Conservation (phyloP, 2,888 invertebrate genomes). For the Stenurella melanura region DNA sequence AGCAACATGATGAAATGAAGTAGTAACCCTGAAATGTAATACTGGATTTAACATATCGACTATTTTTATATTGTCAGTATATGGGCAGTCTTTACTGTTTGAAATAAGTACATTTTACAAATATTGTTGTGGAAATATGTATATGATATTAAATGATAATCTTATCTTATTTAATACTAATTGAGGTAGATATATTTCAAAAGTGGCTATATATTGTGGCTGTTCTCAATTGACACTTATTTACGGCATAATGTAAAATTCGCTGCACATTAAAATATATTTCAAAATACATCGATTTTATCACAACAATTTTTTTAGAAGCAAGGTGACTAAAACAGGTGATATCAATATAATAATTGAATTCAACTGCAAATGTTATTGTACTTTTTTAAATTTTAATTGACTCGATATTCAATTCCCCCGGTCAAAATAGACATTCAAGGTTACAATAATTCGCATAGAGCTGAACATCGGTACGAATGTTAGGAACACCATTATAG, state of each 20-base stretch:
- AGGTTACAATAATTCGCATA: too few species aligned
- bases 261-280: background rate
- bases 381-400: background rate
- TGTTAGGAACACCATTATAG: too few species aligned
- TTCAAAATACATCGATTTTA: background rate
- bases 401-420: background rate
- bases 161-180: background rate
- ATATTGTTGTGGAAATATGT: background rate
- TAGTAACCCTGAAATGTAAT: too few species aligned
- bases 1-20: too few species aligned
- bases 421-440: too few species aligned
- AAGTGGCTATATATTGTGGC: slow-evolving; percentile 3
- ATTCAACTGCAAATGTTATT: too few species aligned
- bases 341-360: too few species aligned
- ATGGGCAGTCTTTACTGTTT: background rate
- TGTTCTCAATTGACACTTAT: background rate
- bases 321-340: too few species aligned
- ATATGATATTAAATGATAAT: background rate
- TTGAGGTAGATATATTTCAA: background rate
- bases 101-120: background rate
- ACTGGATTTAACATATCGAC: background rate
- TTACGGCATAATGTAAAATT: background rate
- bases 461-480: too few species aligned
- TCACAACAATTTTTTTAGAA: too few species aligned
- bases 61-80: background rate